phyloP scores from a whole-genome alignment of 2,888 invertebrate genomes.

The Protophormia terraenovae region DNA sequence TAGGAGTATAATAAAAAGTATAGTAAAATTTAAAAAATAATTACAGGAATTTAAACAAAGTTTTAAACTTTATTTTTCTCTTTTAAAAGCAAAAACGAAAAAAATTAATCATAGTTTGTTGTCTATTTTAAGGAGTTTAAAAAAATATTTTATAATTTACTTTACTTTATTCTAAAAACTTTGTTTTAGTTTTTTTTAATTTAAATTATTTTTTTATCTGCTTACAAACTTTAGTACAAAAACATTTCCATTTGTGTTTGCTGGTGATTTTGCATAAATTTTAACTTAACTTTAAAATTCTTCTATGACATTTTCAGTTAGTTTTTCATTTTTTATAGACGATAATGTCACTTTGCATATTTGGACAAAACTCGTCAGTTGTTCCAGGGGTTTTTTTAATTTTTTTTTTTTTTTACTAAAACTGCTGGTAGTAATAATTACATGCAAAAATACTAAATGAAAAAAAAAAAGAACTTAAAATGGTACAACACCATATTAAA shows the following conservation, averaged over 20 bases:
- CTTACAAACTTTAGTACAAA: too few species aligned
- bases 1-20: too few species aligned
- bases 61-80: too few species aligned
- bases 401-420: not conserved
- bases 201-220: too few species aligned
- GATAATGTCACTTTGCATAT: not conserved
- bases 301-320: too few species aligned
- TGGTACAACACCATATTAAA: not conserved
- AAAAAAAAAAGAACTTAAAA: not conserved
- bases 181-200: too few species aligned
- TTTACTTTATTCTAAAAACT: not conserved
- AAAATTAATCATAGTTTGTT: not conserved
- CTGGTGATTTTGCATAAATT: not conserved
- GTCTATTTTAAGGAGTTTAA: not conserved
- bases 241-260: too few species aligned
- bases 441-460: not conserved
- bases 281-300: not conserved
- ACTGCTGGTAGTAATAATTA: slow-evolving; percentile 10
- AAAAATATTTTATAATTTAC: not conserved
- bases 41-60: too few species aligned
- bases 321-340: not conserved
- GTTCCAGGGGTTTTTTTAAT: too few species aligned
- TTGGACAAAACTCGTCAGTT: too few species aligned
- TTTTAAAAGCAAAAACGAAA: too few species aligned
- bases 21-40: too few species aligned